phyloP scores from a whole-genome alignment of 1,140 invertebrate species.

The Antheraea pernyi region DNA sequence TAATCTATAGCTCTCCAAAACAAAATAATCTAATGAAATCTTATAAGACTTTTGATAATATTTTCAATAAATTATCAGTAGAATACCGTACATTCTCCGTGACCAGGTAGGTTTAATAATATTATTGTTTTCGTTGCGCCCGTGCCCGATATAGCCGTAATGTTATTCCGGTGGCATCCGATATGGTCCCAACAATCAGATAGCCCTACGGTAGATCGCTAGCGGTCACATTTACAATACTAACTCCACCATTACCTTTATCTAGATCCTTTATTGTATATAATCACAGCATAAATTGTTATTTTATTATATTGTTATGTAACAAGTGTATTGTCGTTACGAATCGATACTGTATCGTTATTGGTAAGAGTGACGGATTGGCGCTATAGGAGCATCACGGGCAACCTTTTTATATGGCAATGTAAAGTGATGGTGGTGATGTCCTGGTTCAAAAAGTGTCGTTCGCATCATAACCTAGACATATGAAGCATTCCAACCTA shows the following conservation, averaged over 20 bases:
- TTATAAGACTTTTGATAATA: background rate
- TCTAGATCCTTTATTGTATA: slow-evolving; percentile 24
- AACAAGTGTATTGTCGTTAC: background rate
- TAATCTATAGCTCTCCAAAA: background rate
- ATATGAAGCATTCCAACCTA: too few relatives aligned
- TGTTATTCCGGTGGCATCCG: slow-evolving; percentile 23
- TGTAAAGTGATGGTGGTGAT: too few relatives aligned
- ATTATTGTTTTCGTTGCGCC: slow-evolving; percentile 30
- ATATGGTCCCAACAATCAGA: slow-evolving; percentile 27
- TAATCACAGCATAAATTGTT: slow-evolving; percentile 28
- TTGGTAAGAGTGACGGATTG: too few relatives aligned
- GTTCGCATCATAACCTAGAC: too few relatives aligned
- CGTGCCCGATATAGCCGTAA: slow-evolving; percentile 20
- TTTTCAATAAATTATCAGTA: background rate
- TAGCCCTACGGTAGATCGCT: slow-evolving; percentile 24
- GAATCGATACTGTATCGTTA: too few relatives aligned
- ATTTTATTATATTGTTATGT: slow-evolving; percentile 18
- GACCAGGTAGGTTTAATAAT: slow-evolving; percentile 26
- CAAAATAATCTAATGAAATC: background rate
- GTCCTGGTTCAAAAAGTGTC: too few relatives aligned
- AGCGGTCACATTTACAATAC: slow-evolving; percentile 21
- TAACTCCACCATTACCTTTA: slow-evolving; percentile 21
- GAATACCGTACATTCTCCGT: slow-evolving; percentile 1
- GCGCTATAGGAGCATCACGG: too few relatives aligned
- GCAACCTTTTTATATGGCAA: too few relatives aligned